Percentiles rank a stretch among this genome's conserved stretches.
phyloP scores from a whole-genome alignment of 2,888 invertebrate genomes.

The Antheraea assamensis region DNA sequence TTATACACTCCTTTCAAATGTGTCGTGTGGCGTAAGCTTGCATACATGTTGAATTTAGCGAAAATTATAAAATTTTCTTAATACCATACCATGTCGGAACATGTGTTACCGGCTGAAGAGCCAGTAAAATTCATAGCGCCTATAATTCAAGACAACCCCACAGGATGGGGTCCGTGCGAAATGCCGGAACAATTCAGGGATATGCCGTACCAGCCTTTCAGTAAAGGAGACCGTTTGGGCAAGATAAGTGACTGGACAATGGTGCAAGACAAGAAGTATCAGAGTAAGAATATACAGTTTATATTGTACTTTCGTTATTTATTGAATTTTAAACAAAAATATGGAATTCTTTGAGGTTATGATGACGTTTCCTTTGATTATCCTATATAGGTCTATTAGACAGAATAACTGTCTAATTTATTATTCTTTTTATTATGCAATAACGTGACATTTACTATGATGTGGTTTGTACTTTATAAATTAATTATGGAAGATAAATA shows the following conservation, averaged over 20 bases:
- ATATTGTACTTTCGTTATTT: not conserved
- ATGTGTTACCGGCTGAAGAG: conserved; percentile 81
- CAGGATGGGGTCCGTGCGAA: conserved; percentile 98
- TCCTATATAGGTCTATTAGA: not conserved
- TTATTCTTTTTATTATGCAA: not conserved
- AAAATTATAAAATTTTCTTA: conserved; percentile 4
- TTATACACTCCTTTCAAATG: conserved; percentile 25
- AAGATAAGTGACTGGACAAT: conserved; percentile 99
- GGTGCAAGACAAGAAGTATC: conserved; percentile 96
- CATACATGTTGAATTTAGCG: conserved; percentile 36
- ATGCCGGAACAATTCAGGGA: conserved; percentile 96
- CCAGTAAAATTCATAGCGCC: conserved; percentile 87
- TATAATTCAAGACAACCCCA: conserved; percentile 90
- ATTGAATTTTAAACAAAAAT: conserved; percentile 14
- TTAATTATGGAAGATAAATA: not conserved
- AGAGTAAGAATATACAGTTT: conserved; percentile 83
- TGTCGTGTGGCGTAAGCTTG: conserved; percentile 48
- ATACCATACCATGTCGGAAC: conserved; percentile 64
- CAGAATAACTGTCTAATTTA: not conserved
- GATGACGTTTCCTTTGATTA: conserved; percentile 42
- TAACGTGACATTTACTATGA: not conserved
- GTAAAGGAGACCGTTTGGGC: conserved; percentile 98
- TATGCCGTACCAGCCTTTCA: conserved; percentile 99
- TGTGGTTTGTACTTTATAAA: not conserved
- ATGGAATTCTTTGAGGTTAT: conserved; percentile 53